Percentiles rank a stretch among this genome's conserved stretches.
Evolutionary conservation across 2,888 invertebrate genomes (phyloP).

Genomic region (Lapara coniferarum): DNA sequence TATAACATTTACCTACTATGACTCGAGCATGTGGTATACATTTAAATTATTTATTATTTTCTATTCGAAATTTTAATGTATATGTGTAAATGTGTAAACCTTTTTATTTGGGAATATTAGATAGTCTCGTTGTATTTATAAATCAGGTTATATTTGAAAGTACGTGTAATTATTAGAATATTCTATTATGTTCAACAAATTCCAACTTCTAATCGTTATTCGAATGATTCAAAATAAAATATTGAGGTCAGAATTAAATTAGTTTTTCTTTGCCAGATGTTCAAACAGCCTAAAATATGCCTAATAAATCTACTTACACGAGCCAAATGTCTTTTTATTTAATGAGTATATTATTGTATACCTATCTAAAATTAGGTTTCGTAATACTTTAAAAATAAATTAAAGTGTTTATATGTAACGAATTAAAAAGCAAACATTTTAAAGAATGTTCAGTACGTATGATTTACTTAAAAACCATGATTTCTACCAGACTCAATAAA

Average conservation of each 20-base stretch:
- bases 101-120: no score
- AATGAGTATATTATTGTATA: background rate
- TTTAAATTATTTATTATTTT: background rate
- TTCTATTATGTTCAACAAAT: no score
- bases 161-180: no score
- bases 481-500: no score
- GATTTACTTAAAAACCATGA: no score
- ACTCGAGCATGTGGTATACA: background rate
- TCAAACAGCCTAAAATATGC: background rate
- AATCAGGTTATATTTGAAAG: no score
- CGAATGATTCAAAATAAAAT: background rate
- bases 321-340: background rate
- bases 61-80: no score
- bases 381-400: background rate
- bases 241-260: background rate
- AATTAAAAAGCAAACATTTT: no score
- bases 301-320: background rate
- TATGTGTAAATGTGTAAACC: no score
- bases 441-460: no score
- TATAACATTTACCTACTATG: conserved; percentile 29
- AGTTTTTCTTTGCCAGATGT: background rate
- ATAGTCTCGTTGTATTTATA: no score
- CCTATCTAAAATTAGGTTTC: background rate
- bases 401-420: background rate
- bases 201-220: no score